A percentile compares a stretch with the other conserved stretches of the same genome.
Evolutionary conservation across 2,888 invertebrate genomes (phyloP).

Genomic region (Orthosia cruda): DNA sequence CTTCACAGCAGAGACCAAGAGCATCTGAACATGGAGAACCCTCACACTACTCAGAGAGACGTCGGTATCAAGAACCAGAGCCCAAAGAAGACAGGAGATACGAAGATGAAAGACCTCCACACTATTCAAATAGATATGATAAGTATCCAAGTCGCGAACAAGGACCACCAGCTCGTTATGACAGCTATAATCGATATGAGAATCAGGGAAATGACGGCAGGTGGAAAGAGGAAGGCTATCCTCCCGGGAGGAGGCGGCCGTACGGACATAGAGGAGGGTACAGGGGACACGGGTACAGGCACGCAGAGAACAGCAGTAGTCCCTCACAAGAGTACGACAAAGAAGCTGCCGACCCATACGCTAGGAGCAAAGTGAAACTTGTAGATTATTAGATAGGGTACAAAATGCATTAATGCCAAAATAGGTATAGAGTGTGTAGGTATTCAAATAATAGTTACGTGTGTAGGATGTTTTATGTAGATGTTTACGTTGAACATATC

Average conservation of each 20-base stretch:
- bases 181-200: constrained; percentile 63
- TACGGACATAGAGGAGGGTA: constrained; percentile 78
- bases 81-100: constrained; percentile 65
- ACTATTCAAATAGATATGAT: constrained; percentile 72
- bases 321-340: constrained; percentile 61
- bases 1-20: constrained; percentile 62
- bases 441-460: constrained; percentile 57
- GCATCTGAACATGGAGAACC: constrained; percentile 68
- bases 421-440: constrained; percentile 58
- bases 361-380: constrained; percentile 84
- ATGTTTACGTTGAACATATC: constrained; percentile 62
- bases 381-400: constrained; percentile 83
- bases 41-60: constrained; percentile 66
- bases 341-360: constrained; percentile 61
- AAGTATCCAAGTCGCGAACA: constrained; percentile 69
- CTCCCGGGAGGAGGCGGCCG: constrained; percentile 73
- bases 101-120: constrained; percentile 66
- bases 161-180: constrained; percentile 51
- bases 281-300: constrained; percentile 71
- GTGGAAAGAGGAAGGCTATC: constrained; percentile 74
- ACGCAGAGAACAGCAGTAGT: constrained; percentile 65
- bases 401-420: constrained; percentile 70
- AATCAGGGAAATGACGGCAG: constrained; percentile 66
- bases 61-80: constrained; percentile 70
- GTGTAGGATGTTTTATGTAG: constrained; percentile 58